These are phyloP conservation scores for Isurus oxyrinchus DNA, from an alignment of 2,113 vertebrate species.

Conservation along the genomic window DNA sequence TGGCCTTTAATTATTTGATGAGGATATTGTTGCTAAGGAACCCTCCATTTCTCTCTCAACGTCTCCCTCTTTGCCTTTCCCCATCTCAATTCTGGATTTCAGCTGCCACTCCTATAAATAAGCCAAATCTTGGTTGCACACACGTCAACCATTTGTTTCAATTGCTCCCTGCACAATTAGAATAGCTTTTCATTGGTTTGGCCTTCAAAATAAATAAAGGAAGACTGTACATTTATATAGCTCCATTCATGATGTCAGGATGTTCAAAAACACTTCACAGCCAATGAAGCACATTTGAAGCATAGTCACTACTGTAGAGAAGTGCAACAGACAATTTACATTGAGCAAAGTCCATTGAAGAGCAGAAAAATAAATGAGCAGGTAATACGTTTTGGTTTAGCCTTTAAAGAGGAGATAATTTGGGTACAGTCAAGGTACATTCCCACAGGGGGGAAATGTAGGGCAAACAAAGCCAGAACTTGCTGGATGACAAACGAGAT, in stretches of 20 bases:
- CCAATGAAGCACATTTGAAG: background rate
- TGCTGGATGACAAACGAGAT: too few species aligned
- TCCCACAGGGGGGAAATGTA: too few species aligned
- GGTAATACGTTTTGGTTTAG: background rate
- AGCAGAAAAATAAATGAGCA: background rate
- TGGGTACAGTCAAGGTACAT: too few species aligned
- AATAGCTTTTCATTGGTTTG: background rate
- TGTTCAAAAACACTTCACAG: background rate
- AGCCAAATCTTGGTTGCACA: background rate
- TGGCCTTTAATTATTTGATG: slow-evolving; percentile 15
- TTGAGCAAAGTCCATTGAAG: background rate
- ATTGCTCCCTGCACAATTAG: background rate
- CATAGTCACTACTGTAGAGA: background rate
- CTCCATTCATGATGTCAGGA: background rate
- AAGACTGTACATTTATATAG: background rate
- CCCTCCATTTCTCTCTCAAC: background rate
- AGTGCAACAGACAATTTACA: background rate
- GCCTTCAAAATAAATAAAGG: background rate
- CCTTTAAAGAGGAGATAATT: too few species aligned
- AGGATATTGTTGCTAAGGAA: background rate
- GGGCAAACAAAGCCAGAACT: too few species aligned
- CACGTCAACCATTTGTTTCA: background rate
- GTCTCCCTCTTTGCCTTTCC: background rate
- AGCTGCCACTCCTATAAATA: background rate
- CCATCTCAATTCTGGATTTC: background rate